Base-by-base conservation (phyloP, 2,113 vertebrate genomes). In the Marmota flaviventris region DNA sequence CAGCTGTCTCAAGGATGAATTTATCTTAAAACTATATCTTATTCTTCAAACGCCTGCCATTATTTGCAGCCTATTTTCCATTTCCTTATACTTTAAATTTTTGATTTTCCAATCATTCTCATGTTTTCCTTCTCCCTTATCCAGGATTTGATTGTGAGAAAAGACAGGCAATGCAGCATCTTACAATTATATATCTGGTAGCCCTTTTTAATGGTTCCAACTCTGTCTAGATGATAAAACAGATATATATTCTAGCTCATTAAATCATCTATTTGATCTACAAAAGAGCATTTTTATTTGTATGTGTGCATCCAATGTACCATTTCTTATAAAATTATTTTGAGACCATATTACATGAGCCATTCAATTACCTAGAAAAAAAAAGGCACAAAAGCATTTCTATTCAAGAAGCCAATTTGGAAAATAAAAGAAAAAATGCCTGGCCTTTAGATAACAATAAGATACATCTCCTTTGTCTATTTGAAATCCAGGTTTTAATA, bases 381-480 rank as follows among this genome's bases (percentile, higher is more conserved):
- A 84, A 95, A 93, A 90, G 69, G 34, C 72, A 86, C 61, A 93
- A 69, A 93, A 78, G 16, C 25, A 89, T 76, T 78, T 97, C n/a
- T 84, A 93, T 65, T 94, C 84, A 91, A 63, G 86, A 95, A 97
- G 56, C 84, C 76, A 92, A 61, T 77, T 51, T 78, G 4, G 25
- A 92, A 92, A 96, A 96, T 91, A 22, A 92, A 95, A 76, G 29
- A 97, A 53, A 95, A 89, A 85, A 16, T 70, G 7, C 7, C 45
- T 76, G 32, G 8, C n/a, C 56, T 56, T 92, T 84, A 96, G 67
- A n/a, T 82, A 85, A 92, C 81, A 92, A 81, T 69, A 12, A 89
- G 20, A 29, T 73, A 16, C 12, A 45, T 89, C 67, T 92, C 70
- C n/a, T 92, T 67, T 69, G 22, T 89, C 14, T 76, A 67, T 4